Conservation (phyloP, 2,888 invertebrate genomes). For the Tribolium freemani region DNA sequence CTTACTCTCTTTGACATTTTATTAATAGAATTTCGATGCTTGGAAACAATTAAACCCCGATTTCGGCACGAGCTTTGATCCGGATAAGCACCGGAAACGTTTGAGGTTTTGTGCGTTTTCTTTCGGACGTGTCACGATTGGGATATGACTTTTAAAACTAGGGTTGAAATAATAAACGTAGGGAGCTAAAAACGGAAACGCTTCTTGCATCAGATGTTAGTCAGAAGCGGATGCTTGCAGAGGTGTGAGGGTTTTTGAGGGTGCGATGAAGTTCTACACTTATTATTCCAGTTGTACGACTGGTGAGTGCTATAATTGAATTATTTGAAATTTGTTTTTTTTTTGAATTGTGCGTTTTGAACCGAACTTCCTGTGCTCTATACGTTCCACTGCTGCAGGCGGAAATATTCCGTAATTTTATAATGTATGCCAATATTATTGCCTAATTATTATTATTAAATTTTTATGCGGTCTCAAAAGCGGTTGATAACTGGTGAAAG, state of each 20-base stretch:
- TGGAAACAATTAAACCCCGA: not conserved
- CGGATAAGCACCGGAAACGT: slow-evolving; percentile 28
- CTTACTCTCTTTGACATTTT: slow-evolving; percentile 23
- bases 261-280: slow-evolving; percentile 18
- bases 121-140: slow-evolving; percentile 11
- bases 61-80: slow-evolving; percentile 19
- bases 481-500: slow-evolving; percentile 1
- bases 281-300: slow-evolving; percentile 21
- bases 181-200: slow-evolving; percentile 40
- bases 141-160: slow-evolving; percentile 29
- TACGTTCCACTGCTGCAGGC: not conserved
- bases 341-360: slow-evolving; percentile 1
- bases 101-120: slow-evolving; percentile 34
- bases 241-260: slow-evolving; percentile 6
- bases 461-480: not conserved
- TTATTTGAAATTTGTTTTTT: not conserved
- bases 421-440: slow-evolving; percentile 2
- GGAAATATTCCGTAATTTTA: not conserved
- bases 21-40: slow-evolving; percentile 7
- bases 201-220: slow-evolving; percentile 19
- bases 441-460: slow-evolving; percentile 11
- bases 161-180: slow-evolving; percentile 42
- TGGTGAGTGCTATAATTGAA: slow-evolving; percentile 13
- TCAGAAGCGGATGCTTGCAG: slow-evolving; percentile 9
- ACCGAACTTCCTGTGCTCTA: slow-evolving; percentile 8